A percentile compares a stretch with the other conserved stretches of the same genome.
Evolutionary conservation across 1,140 invertebrate species (phyloP).

Genomic region (Drosophila carrolli): DNA sequence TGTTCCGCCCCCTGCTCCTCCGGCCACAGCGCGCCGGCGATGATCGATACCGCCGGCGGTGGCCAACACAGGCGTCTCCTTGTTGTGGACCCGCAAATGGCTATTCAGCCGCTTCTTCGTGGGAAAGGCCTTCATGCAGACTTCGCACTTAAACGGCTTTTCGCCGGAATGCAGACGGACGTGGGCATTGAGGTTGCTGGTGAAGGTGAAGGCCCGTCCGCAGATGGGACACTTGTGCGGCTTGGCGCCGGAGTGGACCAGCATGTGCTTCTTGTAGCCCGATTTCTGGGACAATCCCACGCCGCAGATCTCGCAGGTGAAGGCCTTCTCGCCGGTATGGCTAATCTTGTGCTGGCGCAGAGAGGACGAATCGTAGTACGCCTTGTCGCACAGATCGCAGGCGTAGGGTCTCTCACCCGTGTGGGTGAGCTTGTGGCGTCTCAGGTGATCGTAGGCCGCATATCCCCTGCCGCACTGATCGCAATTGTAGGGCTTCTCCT

Average conservation of each 20-base stretch:
- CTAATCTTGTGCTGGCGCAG: constrained; percentile 78
- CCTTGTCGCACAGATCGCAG: constrained; percentile 77
- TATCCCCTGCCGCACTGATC: constrained; percentile 65
- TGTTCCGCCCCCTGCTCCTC: neutral
- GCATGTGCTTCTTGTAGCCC: constrained; percentile 82
- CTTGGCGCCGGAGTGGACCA: constrained; percentile 79
- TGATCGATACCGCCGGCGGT: constrained; percentile 1
- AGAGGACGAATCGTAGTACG: constrained; percentile 79
- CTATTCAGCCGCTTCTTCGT: constrained; percentile 74
- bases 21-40: neutral
- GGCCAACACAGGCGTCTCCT: constrained; percentile 44
- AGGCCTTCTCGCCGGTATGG: constrained; percentile 79
- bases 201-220: constrained; percentile 74
- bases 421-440: constrained; percentile 67
- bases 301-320: constrained; percentile 81
- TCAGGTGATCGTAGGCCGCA: constrained; percentile 61
- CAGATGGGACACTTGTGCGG: constrained; percentile 78
- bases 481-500: constrained; percentile 67
- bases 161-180: constrained; percentile 89
- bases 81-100: constrained; percentile 68
- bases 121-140: constrained; percentile 71
- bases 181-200: constrained; percentile 85
- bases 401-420: constrained; percentile 71
- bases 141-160: constrained; percentile 85
- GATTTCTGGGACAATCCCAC: constrained; percentile 82